A percentile compares a stretch with the other conserved stretches of the same genome.
Evolutionary conservation across 2,888 invertebrate species (phyloP).

Genomic region (Cosmopolites sordidus): DNA sequence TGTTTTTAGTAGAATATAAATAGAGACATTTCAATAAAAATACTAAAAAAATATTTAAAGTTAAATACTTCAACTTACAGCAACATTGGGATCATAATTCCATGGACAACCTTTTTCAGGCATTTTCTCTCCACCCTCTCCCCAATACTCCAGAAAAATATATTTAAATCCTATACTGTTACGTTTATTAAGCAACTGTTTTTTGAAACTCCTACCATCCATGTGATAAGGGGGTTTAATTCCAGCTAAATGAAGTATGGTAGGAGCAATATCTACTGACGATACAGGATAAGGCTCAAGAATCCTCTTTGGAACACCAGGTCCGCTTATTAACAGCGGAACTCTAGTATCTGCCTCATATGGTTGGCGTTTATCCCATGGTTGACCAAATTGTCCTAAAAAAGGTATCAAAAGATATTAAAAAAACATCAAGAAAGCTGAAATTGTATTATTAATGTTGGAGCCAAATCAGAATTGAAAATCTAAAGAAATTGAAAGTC

Average conservation of each 20-base stretch:
- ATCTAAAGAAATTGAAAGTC: too few species aligned
- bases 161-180: slow-evolving; percentile 46
- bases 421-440: too few species aligned
- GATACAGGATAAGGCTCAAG: slow-evolving; percentile 57
- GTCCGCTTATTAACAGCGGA: slow-evolving; percentile 77
- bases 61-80: slow-evolving; percentile 50
- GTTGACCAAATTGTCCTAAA: slow-evolving; percentile 81
- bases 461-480: too few species aligned
- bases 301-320: slow-evolving; percentile 54
- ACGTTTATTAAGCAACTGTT: slow-evolving; percentile 24
- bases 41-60: too few species aligned
- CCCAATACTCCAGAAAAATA: slow-evolving; percentile 77
- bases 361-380: slow-evolving; percentile 84
- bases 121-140: slow-evolving; percentile 61
- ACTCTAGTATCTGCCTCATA: slow-evolving; percentile 87
- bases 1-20: too few species aligned
- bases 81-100: slow-evolving; percentile 55
- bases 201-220: slow-evolving; percentile 39
- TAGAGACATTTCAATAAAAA: too few species aligned
- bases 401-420: too few species aligned
- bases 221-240: slow-evolving; percentile 41
- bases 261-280: slow-evolving; percentile 81
- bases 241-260: slow-evolving; percentile 71
- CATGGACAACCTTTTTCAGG: slow-evolving; percentile 63
- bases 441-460: too few species aligned